These are phyloP conservation scores for Mesochorus sp. DNA, from an alignment of 2,888 invertebrate genomes.

Conservation along the genomic window DNA sequence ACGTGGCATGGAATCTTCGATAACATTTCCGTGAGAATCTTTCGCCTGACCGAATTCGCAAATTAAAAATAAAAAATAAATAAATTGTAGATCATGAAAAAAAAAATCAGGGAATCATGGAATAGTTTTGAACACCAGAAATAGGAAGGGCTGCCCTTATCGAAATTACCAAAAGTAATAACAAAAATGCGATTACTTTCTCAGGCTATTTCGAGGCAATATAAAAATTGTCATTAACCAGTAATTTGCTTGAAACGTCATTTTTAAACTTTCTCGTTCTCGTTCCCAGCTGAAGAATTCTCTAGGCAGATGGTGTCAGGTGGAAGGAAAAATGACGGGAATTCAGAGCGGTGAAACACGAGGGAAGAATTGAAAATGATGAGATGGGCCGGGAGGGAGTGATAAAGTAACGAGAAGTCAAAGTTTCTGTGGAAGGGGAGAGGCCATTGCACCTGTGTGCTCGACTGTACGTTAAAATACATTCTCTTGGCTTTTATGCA, in stretches of 20 bases:
- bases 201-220: too few species aligned
- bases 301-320: slow-evolving; percentile 29
- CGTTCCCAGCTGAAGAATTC: slow-evolving; percentile 25
- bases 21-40: not conserved
- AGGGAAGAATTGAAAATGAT: slow-evolving; percentile 20
- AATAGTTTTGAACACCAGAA: too few species aligned
- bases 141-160: too few species aligned
- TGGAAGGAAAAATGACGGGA: slow-evolving; percentile 31
- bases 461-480: slow-evolving; percentile 8
- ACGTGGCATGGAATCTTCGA: too few species aligned
- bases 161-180: too few species aligned
- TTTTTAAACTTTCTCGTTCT: not conserved
- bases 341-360: slow-evolving; percentile 40
- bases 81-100: not conserved
- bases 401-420: not conserved
- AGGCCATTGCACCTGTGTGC: slow-evolving; percentile 33
- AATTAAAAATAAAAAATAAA: too few species aligned
- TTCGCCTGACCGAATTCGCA: not conserved
- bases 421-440: not conserved
- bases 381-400: not conserved
- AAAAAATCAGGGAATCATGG: too few species aligned
- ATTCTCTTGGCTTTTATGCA: not conserved
- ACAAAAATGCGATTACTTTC: too few species aligned
- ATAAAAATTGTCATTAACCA: too few species aligned
- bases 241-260: too few species aligned